Conservation (phyloP, 2,797 vertebrate genomes). For the Centroberyx gerrardi region DNA sequence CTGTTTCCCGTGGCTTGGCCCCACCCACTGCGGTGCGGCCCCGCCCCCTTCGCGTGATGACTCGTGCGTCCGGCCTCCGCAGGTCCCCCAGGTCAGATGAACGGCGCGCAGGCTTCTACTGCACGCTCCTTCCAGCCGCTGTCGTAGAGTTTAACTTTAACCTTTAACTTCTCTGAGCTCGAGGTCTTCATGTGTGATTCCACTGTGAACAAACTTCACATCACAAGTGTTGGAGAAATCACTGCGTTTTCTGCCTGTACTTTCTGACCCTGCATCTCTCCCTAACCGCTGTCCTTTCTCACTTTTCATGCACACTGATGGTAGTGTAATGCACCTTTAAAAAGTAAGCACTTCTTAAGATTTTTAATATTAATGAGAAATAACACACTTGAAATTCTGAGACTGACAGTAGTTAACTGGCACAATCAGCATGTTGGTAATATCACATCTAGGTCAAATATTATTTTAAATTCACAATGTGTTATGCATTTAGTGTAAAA, state of each 20-base stretch:
- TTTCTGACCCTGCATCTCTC: slow-evolving; percentile 15
- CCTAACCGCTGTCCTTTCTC: slow-evolving; percentile 51
- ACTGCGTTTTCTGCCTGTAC: slow-evolving; percentile 21
- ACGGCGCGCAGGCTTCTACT: slow-evolving; percentile 53
- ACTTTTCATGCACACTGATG: slow-evolving; percentile 69
- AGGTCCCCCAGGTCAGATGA: slow-evolving; percentile 87
- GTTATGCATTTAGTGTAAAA: background rate
- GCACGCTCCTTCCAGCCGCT: slow-evolving; percentile 58
- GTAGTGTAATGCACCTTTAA: slow-evolving; percentile 57
- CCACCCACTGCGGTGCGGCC: slow-evolving; percentile 69
- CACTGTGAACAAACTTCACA: slow-evolving; percentile 38
- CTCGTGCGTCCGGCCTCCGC: slow-evolving; percentile 54
- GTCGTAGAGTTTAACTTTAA: slow-evolving; percentile 35
- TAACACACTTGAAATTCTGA: slow-evolving; percentile 11
- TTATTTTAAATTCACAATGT: slow-evolving; percentile 8
- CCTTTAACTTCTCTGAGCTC: background rate
- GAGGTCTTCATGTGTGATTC: slow-evolving; percentile 24
- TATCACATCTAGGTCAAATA: slow-evolving; percentile 28
- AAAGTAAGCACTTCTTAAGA: slow-evolving; percentile 70
- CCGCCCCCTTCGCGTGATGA: slow-evolving; percentile 67
- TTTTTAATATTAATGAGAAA: background rate
- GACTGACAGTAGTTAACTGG: background rate
- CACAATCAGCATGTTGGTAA: slow-evolving; percentile 51
- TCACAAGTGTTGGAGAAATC: slow-evolving; percentile 37
- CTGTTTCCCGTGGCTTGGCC: slow-evolving; percentile 73